A percentile compares a stretch with the other conserved stretches of the same genome.
These are phyloP conservation scores for Eumerus sabulonum DNA, from an alignment of 2,888 invertebrate genomes.

Conservation along the genomic window DNA sequence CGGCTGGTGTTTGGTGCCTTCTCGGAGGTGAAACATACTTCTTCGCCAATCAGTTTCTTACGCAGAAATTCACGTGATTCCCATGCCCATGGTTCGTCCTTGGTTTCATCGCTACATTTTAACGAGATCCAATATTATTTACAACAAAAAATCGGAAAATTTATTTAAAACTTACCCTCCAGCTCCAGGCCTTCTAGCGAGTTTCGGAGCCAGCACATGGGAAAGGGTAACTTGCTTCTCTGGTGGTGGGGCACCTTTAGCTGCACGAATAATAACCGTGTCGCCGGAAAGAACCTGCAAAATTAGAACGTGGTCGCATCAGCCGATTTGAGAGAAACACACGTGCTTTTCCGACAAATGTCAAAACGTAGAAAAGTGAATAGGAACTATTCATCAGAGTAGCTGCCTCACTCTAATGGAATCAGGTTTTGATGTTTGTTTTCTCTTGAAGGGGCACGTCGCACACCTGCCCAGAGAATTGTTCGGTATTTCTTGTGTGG, in stretches of 20 bases:
- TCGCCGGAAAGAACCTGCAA: constrained; percentile 96
- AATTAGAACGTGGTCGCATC: constrained; percentile 1
- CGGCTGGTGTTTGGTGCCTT: constrained; percentile 90
- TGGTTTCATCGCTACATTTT: constrained; percentile 83
- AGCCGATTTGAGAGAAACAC: background rate
- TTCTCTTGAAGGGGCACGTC: too few relatives aligned
- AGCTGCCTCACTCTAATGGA: too few relatives aligned
- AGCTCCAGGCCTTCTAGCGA: constrained; percentile 86
- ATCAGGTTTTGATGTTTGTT: too few relatives aligned
- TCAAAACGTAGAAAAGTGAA: too few relatives aligned
- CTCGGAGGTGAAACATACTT: constrained; percentile 91
- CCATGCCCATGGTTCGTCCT: constrained; percentile 98
- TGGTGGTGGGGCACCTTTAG: constrained; percentile 91
- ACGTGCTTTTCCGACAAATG: constrained; percentile 13
- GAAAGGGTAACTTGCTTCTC: constrained; percentile 95
- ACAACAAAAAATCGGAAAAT: too few relatives aligned
- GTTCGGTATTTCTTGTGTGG: too few relatives aligned
- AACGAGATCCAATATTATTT: constrained; percentile 1
- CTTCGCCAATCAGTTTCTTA: constrained; percentile 94
- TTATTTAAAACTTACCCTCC: constrained; percentile 73
- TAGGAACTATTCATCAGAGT: too few relatives aligned
- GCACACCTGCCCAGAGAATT: too few relatives aligned
- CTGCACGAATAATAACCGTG: constrained; percentile 93
- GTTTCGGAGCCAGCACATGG: constrained; percentile 94
- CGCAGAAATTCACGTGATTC: constrained; percentile 97